Conservation (phyloP, 2,113 vertebrate species). For the Tenebrosternarchus preto region DNA sequence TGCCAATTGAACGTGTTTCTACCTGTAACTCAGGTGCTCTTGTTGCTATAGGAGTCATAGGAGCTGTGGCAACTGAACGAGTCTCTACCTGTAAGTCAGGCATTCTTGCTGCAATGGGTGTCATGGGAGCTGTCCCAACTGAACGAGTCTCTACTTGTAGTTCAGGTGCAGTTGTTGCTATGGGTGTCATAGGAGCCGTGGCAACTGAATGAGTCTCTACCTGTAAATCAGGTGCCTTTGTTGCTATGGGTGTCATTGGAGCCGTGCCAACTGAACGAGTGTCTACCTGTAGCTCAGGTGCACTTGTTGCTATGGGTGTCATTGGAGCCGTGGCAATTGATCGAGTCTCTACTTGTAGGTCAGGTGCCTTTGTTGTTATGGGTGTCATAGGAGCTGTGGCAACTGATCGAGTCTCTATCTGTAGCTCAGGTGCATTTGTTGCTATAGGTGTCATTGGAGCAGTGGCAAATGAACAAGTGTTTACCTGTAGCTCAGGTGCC, state of each 20-base stretch:
- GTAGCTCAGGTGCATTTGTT: slow-evolving; percentile 12
- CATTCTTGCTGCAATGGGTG: neutral
- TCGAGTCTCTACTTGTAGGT: slow-evolving; percentile 7
- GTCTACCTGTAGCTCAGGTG: slow-evolving; percentile 10
- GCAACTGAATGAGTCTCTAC: slow-evolving; percentile 14
- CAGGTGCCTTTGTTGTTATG: slow-evolving; percentile 3
- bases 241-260: slow-evolving; percentile 32
- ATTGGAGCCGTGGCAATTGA: slow-evolving; percentile 31
- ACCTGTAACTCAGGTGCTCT: neutral
- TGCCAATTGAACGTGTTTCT: neutral
- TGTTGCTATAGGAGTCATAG: slow-evolving; percentile 12
- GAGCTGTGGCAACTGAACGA: slow-evolving; percentile 18
- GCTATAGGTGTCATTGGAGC: slow-evolving; percentile 28
- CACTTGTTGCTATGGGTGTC: slow-evolving; percentile 1
- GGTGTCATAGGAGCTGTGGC: slow-evolving; percentile 37
- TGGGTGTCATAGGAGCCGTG: slow-evolving; percentile 35
- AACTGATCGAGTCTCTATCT: slow-evolving; percentile 1
- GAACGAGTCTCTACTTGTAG: neutral
- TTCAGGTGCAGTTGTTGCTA: neutral
- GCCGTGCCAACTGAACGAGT: slow-evolving; percentile 20
- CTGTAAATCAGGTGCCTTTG: neutral
- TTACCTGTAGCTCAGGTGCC: neutral
- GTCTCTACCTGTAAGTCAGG: slow-evolving; percentile 1
- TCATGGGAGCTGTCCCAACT: slow-evolving; percentile 29
- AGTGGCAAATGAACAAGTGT: slow-evolving; percentile 15